Evolutionary conservation across 2,888 invertebrate species (phyloP).

Genomic region (Callimorpha dominula): DNA sequence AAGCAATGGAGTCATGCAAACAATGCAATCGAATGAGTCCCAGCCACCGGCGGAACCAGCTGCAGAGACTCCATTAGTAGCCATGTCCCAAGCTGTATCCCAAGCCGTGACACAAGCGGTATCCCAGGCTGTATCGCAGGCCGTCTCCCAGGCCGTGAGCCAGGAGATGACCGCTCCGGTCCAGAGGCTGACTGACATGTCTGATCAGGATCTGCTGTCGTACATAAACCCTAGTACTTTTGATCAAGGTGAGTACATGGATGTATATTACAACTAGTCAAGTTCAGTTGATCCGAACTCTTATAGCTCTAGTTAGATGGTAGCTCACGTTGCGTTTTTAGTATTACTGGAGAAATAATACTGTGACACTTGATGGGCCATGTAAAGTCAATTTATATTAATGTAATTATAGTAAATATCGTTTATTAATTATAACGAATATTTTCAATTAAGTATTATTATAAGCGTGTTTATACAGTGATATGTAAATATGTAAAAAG

Average conservation of each 20-base stretch:
- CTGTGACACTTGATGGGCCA: neutral
- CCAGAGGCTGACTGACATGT: constrained; percentile 93
- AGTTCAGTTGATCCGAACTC: constrained; percentile 41
- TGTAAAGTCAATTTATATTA: constrained; percentile 3
- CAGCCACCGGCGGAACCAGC: constrained; percentile 72
- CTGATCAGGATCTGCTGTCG: constrained; percentile 94
- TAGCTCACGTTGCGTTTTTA: constrained; percentile 4
- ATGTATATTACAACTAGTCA: constrained; percentile 60
- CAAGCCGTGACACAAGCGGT: constrained; percentile 83
- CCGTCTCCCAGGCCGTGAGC: constrained; percentile 81
- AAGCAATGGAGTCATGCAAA: constrained; percentile 52
- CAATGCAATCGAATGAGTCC: constrained; percentile 55
- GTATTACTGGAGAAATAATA: neutral
- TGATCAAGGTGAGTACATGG: constrained; percentile 90
- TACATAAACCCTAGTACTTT: constrained; percentile 96
- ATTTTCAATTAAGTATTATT: constrained; percentile 4
- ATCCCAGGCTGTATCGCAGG: constrained; percentile 81
- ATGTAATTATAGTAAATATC: neutral
- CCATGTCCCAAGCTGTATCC: constrained; percentile 84
- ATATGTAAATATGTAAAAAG: constrained; percentile 46
- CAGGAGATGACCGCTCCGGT: constrained; percentile 88
- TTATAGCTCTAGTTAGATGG: neutral
- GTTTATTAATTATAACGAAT: neutral
- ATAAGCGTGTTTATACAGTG: neutral
- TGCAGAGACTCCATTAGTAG: constrained; percentile 73